phyloP scores from a whole-genome alignment of 2,797 vertebrate species.

The Pipistrellus pygmaeus region DNA sequence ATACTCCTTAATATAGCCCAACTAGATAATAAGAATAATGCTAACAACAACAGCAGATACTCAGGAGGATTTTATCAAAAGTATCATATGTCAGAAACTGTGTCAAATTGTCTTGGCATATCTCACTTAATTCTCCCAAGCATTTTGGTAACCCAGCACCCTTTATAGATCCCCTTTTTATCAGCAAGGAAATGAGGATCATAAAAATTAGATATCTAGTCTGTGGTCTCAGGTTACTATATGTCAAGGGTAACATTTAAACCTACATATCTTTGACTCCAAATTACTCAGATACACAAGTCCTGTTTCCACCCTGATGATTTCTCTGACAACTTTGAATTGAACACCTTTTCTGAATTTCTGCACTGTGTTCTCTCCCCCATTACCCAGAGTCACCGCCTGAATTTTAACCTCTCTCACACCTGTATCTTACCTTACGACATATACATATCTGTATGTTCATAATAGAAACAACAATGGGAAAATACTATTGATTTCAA shows the following conservation, averaged over 20 bases:
- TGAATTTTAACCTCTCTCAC: constrained; percentile 42
- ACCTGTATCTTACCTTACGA: neutral
- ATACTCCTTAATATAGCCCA: neutral
- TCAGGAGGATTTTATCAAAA: neutral
- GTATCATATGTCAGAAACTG: neutral
- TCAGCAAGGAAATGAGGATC: neutral
- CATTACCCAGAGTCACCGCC: neutral
- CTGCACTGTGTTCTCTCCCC: neutral
- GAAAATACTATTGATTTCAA: neutral
- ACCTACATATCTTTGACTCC: neutral
- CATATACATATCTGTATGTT: neutral
- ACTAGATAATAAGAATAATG: neutral
- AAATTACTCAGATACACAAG: neutral
- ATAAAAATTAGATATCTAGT: neutral
- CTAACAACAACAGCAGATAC: neutral
- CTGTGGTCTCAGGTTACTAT: neutral
- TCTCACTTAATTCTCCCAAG: neutral
- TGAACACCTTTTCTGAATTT: neutral
- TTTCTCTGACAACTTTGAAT: neutral
- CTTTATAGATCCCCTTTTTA: neutral
- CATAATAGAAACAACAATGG: neutral
- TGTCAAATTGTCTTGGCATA: neutral
- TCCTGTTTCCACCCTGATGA: neutral
- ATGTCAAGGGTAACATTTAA: neutral
- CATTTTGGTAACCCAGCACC: neutral